Base-by-base conservation (phyloP, 2,888 invertebrate genomes). In the Machimus atricapillus region DNA sequence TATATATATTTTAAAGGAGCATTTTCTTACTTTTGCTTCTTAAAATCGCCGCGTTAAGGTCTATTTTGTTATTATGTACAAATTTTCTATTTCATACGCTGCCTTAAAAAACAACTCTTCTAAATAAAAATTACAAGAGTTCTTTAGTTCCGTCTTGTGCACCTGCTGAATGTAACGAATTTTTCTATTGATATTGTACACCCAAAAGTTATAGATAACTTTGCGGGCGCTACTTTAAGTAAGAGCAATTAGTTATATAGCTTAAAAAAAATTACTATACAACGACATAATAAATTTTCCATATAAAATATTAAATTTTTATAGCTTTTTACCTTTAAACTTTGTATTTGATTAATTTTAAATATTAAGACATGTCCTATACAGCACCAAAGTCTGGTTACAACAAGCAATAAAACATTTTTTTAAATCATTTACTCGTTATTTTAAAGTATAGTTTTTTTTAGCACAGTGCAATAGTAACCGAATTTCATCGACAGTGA, bases 401-500 rank as follows among this genome's bases (percentile, higher is more conserved):
- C 34, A 40, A 74, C 73, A 85, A 73, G 76, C 66, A 85, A 85
- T 76, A 85, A 76, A 83, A 37, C 76, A 85, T n/a, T 76, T 73
- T 37, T 76, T 23, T 52, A 76, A 16, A 43, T 34, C 66, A 34
- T 34, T 58, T 27, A 23, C 14, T 66, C 14, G 9, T 66, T 23
- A 66, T 66, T 66, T 66, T 6, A 2, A 12, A 40, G 40, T 2
- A 40, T 19, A 52, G 7, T n/a, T 52, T n/a, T 16, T 52, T n/a
- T 16, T 52, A 40, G 12, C 7, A 40, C 0, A 40, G 40, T 40
- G 1, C 7, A 34, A 34, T 34, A 40, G 1, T 40, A 4, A 12
- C 9, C 1, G 1, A 40, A 9, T 12, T 9, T n/a, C n/a, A n/a
- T n/a, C 9, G 4, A 12, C 40, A 40, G 0, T 40, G 40, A 40